Evolutionary conservation across 1,140 invertebrate species (phyloP).

Genomic region (Triops longicaudatus): DNA sequence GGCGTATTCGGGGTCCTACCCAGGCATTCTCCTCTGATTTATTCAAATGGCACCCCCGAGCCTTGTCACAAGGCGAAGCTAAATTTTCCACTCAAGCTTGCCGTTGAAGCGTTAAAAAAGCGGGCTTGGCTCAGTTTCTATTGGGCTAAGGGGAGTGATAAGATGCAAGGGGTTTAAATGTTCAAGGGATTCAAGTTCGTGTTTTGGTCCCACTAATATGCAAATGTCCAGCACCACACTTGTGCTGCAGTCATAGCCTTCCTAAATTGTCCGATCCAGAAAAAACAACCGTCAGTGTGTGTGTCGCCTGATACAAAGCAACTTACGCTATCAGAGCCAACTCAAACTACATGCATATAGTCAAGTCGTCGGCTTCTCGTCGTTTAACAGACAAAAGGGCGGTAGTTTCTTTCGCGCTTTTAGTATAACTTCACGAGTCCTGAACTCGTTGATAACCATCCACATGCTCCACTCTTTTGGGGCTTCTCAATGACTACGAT

Average conservation of each 20-base stretch:
- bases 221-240: conserved; percentile 8
- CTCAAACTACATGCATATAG: not conserved
- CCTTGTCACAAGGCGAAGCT: conserved; percentile 2
- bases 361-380: conserved; percentile 7
- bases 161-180: conserved; percentile 4
- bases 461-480: not conserved
- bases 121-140: not conserved
- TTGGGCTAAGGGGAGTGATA: conserved; percentile 11
- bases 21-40: not conserved
- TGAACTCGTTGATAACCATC: not conserved
- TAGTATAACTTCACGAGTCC: not conserved
- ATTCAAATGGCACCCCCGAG: not conserved
- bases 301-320: not conserved
- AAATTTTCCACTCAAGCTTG: not conserved
- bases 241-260: not conserved
- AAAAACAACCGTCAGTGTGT: not conserved
- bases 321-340: not conserved
- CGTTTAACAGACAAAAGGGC: conserved; percentile 2
- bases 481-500: not conserved
- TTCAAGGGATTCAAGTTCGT: not conserved
- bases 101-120: conserved; percentile 8
- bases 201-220: conserved; percentile 11
- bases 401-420: not conserved
- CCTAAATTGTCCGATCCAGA: not conserved
- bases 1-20: not conserved